Conservation (phyloP, 2,113 vertebrate genomes). For the Phyllostomus hastatus region DNA sequence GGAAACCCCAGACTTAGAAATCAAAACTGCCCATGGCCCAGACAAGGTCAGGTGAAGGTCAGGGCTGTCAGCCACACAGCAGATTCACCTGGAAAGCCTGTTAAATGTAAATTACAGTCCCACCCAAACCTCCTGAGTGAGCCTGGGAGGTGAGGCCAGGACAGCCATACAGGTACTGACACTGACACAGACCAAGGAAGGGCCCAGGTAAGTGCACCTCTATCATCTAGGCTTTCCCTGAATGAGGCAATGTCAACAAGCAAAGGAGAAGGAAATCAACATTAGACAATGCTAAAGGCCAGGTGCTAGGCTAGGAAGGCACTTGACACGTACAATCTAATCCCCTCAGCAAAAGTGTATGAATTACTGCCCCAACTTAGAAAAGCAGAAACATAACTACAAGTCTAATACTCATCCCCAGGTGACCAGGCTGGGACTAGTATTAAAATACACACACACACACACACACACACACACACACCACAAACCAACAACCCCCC, state of each 20-base stretch:
- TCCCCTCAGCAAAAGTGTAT: neutral
- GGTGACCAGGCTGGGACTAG: neutral
- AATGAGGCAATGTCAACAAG: neutral
- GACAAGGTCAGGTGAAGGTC: neutral
- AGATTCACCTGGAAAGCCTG: neutral
- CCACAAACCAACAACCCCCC: too few relatives aligned
- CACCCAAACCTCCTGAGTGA: constrained; percentile 17
- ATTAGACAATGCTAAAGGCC: neutral
- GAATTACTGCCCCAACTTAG: neutral
- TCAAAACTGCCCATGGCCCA: neutral
- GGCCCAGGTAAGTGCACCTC: neutral
- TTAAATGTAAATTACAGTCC: neutral
- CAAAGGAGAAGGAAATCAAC: neutral
- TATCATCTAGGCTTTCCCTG: neutral
- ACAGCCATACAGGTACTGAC: neutral
- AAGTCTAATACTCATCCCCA: neutral
- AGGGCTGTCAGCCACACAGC: neutral
- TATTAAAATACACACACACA: too few relatives aligned
- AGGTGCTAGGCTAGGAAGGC: neutral
- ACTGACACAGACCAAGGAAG: neutral
- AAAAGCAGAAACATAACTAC: neutral
- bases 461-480: accelerated
- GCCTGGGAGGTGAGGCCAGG: neutral
- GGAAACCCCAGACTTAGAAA: neutral
- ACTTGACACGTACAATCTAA: neutral